A percentile compares a stretch with the other conserved stretches of the same genome.
Conservation (phyloP, 1,140 invertebrate genomes). For the Pachyrhynchus sulphureomaculatus region DNA sequence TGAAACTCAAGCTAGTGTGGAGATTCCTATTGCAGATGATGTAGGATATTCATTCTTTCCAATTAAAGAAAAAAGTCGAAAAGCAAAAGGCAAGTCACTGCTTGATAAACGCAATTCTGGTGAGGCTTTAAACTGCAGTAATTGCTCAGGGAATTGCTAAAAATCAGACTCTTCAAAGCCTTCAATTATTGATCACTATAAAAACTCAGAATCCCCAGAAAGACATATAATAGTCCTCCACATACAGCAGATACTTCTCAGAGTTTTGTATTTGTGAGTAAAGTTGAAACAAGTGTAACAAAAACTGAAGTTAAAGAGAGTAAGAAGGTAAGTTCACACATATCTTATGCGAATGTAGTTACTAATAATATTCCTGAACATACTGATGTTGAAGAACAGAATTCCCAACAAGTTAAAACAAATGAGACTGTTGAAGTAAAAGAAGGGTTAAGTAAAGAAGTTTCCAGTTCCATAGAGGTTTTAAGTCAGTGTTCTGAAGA, state of each 20-base stretch:
- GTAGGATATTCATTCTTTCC: constrained; percentile 29
- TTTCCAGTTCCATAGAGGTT: constrained; percentile 11
- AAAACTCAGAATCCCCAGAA: constrained; percentile 12
- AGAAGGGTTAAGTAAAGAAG: background rate
- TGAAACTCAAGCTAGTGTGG: background rate
- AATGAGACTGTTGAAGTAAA: background rate
- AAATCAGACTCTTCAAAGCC: constrained; percentile 24
- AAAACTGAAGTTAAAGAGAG: constrained; percentile 34
- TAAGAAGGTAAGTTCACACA: constrained; percentile 32
- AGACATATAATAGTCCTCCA: background rate
- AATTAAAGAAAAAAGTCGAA: constrained; percentile 31
- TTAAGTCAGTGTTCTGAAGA: constrained; percentile 17
- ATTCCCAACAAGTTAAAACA: background rate
- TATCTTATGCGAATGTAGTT: constrained; percentile 37
- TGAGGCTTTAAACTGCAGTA: constrained; percentile 9
- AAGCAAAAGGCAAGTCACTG: constrained; percentile 19
- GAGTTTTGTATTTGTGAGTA: background rate
- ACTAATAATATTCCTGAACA: constrained; percentile 14
- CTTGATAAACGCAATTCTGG: constrained; percentile 18
- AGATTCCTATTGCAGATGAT: constrained; percentile 15
- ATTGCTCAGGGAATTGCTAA: constrained; percentile 23
- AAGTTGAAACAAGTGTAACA: background rate
- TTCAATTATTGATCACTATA: constrained; percentile 31
- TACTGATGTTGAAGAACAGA: background rate
- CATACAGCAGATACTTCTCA: background rate